A percentile compares a stretch with the other conserved stretches of the same genome.
Conservation (phyloP, 2,113 vertebrate species). For the Nestor notabilis region DNA sequence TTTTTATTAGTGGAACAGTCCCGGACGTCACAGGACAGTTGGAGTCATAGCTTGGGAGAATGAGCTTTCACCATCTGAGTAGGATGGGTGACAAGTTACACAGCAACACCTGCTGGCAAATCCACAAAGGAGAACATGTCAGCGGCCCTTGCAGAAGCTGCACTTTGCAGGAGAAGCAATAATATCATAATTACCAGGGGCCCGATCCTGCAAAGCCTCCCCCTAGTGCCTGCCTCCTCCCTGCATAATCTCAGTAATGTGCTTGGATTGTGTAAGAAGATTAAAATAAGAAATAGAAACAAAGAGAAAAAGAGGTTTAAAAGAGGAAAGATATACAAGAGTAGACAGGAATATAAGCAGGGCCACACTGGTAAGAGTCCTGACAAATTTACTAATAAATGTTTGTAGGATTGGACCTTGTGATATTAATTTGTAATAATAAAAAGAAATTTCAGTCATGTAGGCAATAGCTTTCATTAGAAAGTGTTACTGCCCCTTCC, state of each 20-base stretch:
- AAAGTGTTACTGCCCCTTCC: slow-evolving; percentile 29
- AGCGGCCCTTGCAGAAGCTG: neutral
- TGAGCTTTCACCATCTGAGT: neutral
- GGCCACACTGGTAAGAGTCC: neutral
- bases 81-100: slow-evolving; percentile 34
- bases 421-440: neutral
- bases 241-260: neutral
- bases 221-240: neutral
- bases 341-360: neutral
- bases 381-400: neutral
- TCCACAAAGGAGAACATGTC: neutral
- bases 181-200: neutral
- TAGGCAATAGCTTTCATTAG: neutral
- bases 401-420: neutral
- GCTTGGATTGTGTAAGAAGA: neutral
- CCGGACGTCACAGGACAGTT: neutral
- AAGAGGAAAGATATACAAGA: neutral
- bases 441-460: neutral
- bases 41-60: neutral
- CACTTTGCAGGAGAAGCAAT: neutral
- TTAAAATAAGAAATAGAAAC: slow-evolving; percentile 12
- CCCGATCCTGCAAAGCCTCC: neutral
- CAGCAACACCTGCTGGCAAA: slow-evolving; percentile 60
- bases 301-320: neutral
- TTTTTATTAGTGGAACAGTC: neutral